Conservation (phyloP, 2,888 invertebrate genomes). For the Brachycybe producta region DNA sequence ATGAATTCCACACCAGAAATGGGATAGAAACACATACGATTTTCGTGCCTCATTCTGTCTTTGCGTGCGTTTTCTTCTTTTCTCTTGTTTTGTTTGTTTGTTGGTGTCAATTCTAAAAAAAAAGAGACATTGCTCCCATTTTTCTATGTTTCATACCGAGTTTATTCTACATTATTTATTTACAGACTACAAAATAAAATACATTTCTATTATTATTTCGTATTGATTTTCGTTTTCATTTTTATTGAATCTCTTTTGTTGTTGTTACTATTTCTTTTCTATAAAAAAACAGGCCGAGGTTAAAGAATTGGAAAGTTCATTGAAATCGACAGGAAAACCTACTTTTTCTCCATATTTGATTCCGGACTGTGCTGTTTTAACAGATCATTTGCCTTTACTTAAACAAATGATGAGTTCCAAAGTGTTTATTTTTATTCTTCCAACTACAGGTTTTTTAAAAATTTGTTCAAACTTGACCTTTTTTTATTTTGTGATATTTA, state of each 20-base stretch:
- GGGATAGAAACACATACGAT: too few relatives aligned
- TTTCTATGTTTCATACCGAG: too few relatives aligned
- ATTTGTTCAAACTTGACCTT: too few relatives aligned
- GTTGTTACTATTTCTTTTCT: neutral
- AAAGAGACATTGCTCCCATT: too few relatives aligned
- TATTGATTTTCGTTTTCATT: neutral
- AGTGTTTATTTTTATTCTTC: slow-evolving; percentile 76
- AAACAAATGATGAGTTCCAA: slow-evolving; percentile 68
- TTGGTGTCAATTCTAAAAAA: too few relatives aligned
- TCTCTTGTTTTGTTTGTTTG: too few relatives aligned
- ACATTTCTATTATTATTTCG: too few relatives aligned
- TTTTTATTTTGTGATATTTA: neutral
- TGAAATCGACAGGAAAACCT: slow-evolving; percentile 28
- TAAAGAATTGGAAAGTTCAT: slow-evolving; percentile 56
- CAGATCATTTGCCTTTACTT: slow-evolving; percentile 59
- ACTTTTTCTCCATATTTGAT: slow-evolving; percentile 69
- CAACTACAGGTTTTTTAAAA: slow-evolving; percentile 80
- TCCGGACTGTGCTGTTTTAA: slow-evolving; percentile 68
- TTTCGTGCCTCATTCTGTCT: too few relatives aligned
- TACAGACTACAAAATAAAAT: too few relatives aligned
- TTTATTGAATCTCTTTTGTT: neutral
- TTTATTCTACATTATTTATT: too few relatives aligned
- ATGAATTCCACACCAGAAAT: too few relatives aligned
- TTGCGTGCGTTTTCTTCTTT: too few relatives aligned
- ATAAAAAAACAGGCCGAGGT: slow-evolving; percentile 51